phyloP scores from a whole-genome alignment of 1,140 invertebrate genomes.

The Sminthurides bifidus region DNA sequence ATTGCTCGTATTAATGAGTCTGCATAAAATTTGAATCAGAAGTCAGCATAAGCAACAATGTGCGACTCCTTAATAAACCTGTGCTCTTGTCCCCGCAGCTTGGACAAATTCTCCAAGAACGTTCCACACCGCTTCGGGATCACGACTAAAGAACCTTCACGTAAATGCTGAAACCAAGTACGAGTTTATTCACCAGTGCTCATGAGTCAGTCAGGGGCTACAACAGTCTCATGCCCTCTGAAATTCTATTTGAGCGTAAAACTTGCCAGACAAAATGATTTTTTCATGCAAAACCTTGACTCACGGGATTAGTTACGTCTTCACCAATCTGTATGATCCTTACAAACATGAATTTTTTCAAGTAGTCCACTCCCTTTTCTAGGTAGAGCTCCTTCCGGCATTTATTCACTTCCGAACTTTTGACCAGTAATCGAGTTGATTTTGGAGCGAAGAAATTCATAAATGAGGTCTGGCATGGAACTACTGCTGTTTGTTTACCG shows the following conservation, averaged over 20 bases:
- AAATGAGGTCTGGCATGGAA: too few species aligned
- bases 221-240: too few species aligned
- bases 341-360: slow-evolving; percentile 2
- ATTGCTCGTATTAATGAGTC: too few species aligned
- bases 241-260: background rate
- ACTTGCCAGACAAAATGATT: background rate
- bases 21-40: too few species aligned
- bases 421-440: background rate
- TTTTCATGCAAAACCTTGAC: background rate
- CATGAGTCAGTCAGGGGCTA: too few species aligned
- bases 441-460: background rate
- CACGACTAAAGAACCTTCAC: background rate
- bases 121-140: background rate
- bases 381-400: background rate
- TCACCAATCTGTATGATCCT: background rate
- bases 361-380: background rate
- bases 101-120: background rate
- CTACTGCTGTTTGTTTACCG: too few species aligned
- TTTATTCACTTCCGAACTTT: background rate
- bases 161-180: background rate
- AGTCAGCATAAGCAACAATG: background rate
- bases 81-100: background rate
- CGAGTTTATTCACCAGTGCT: too few species aligned
- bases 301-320: background rate
- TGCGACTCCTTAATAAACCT: background rate